A percentile compares a stretch with the other conserved stretches of the same genome.
Evolutionary conservation across 2,113 vertebrate species (phyloP).

Genomic region (Scytalopus superciliaris): DNA sequence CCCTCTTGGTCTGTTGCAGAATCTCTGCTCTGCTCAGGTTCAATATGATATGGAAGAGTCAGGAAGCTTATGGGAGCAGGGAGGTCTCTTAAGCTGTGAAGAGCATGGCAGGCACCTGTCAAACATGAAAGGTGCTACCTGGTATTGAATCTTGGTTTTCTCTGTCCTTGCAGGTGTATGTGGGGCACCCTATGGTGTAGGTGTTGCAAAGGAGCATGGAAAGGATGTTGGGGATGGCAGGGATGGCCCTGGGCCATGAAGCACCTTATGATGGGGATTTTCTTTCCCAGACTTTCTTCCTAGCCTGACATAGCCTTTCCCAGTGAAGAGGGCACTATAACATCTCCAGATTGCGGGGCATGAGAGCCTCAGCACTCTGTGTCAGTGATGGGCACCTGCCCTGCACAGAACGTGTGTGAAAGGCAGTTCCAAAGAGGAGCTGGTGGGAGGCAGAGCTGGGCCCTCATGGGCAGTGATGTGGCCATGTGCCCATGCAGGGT

Average conservation of each 20-base stretch:
- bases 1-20: neutral
- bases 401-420: neutral
- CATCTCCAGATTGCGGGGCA: rapidly evolving
- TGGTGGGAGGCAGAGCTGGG: neutral
- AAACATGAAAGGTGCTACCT: neutral
- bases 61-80: neutral
- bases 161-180: neutral
- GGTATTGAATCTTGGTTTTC: rapidly evolving
- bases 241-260: neutral
- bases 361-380: rapidly evolving
- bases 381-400: neutral
- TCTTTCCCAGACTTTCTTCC: neutral
- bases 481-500: no score
- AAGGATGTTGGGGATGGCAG: neutral
- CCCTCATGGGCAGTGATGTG: rapidly evolving
- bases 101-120: no score
- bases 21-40: neutral
- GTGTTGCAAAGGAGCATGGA: neutral
- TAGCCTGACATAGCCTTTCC: neutral
- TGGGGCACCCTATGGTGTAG: rapidly evolving
- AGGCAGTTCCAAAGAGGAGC: no score
- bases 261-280: neutral
- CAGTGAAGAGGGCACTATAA: rapidly evolving
- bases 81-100: neutral
- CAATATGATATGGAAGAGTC: neutral